Conservation (phyloP, 2,113 vertebrate genomes). For the Oryzias javanicus region DNA sequence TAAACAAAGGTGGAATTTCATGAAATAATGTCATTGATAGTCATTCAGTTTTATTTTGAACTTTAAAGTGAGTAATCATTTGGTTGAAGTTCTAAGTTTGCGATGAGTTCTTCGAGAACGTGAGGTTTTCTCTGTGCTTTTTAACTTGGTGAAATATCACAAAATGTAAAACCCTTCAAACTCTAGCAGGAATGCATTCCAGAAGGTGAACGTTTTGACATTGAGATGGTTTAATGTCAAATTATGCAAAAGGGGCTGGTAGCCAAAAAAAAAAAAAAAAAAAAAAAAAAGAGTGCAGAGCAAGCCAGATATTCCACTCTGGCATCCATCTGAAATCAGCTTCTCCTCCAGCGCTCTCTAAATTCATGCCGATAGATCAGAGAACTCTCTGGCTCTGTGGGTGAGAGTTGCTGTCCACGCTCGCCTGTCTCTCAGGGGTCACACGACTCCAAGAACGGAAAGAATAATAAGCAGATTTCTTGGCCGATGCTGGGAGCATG, state of each 20-base stretch:
- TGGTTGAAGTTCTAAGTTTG: too few species aligned
- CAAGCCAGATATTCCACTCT: not conserved
- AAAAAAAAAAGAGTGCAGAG: slow-evolving; percentile 2
- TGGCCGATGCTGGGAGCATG: slow-evolving; percentile 56
- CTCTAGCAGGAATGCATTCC: too few species aligned
- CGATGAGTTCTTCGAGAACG: too few species aligned
- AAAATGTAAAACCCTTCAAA: too few species aligned
- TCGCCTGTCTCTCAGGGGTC: slow-evolving; percentile 28
- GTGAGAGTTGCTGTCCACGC: slow-evolving; percentile 40
- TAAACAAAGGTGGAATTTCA: too few species aligned
- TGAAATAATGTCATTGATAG: too few species aligned
- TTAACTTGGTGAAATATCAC: too few species aligned
- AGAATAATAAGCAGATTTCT: slow-evolving; percentile 66
- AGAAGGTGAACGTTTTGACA: too few species aligned
- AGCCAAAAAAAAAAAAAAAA: slow-evolving; percentile 6
- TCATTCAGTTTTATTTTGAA: too few species aligned
- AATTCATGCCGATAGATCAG: slow-evolving; percentile 42
- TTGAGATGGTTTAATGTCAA: too few species aligned
- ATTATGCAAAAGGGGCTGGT: slow-evolving; percentile 4
- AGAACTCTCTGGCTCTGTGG: slow-evolving; percentile 23
- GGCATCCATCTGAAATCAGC: slow-evolving; percentile 13
- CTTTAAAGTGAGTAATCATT: too few species aligned
- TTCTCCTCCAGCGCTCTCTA: slow-evolving; percentile 17
- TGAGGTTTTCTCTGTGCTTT: too few species aligned
- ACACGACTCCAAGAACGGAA: slow-evolving; percentile 39